Evolutionary conservation across 2,888 invertebrate species (phyloP).

Genomic region (Tinea pellionella): DNA sequence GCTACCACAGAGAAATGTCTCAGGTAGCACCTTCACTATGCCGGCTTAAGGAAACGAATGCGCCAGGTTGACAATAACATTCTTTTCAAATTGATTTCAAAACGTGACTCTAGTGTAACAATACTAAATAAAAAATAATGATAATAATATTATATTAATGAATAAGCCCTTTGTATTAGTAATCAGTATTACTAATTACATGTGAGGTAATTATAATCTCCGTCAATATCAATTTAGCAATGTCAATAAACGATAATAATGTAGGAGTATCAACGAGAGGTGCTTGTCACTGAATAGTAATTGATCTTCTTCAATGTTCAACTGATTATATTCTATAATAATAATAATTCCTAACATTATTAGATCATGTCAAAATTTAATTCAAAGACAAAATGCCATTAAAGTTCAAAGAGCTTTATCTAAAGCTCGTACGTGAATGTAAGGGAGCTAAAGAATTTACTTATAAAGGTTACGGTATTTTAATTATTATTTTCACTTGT

Average conservation of each 20-base stretch:
- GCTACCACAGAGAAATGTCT: no score
- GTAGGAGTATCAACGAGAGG: background rate
- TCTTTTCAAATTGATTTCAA: no score
- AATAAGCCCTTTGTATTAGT: background rate
- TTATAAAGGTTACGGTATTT: slow-evolving; percentile 1
- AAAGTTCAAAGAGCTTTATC: background rate
- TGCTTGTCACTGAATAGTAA: background rate
- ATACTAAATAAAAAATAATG: no score
- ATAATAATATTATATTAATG: no score
- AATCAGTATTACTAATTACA: background rate
- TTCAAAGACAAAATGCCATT: slow-evolving; percentile 7
- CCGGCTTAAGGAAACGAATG: no score
- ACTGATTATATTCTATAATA: background rate
- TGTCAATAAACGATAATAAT: background rate
- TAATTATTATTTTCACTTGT: slow-evolving; percentile 3
- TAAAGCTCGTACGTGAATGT: background rate
- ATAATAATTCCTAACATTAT: background rate
- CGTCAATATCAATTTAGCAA: background rate
- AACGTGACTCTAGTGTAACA: no score
- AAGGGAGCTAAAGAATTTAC: slow-evolving; percentile 6
- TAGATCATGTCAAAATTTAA: background rate
- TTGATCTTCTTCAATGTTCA: background rate
- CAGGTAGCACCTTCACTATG: no score
- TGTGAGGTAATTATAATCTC: background rate
- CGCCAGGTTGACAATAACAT: no score